Evolutionary conservation across 2,888 invertebrate genomes (phyloP), one percentile per base, ranked within the genome.

Genomic region (Caenorhabditis sp.): DNA sequence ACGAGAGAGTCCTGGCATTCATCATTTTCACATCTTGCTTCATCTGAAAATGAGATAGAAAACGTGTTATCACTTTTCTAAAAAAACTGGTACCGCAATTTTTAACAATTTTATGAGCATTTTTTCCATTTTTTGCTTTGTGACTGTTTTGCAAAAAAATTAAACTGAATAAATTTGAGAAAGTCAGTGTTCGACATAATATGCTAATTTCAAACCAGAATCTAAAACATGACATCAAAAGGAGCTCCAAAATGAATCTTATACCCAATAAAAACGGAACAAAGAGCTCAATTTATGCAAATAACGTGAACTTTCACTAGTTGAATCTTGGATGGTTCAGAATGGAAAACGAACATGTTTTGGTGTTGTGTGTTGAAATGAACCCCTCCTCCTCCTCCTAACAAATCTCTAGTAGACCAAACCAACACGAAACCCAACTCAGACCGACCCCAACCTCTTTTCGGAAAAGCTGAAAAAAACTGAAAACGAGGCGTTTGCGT

Each of bases 281-380:
- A 40, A 13, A 40, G 40, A 40, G 2, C 40, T 13, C 40, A 40
- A 2, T 11, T 32, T 65, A 74, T 65, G 65, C 65, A 74, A 74
- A 74, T 65, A 37, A 71, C 32, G 62, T 47, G 62, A 62, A 71
- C 61, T 71, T 62, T 62, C 62, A 44, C 71, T 55, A 18, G 26
- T 62, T 18, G 40, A 4, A 40, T 40, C 40, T 40, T 40, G 47
- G 20, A 50, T n/a, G 44, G 18, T 60, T 35, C 20, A 20, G 5
- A 22, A 32, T 32, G 9, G 26, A 35, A 18, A 4, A 15, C 32
- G 53, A 65, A 40, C 70, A 53, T 60, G 70, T 69, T 60, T 61
- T 71, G 68, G 58, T 69, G 68, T 69, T 69, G 47, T 47, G 47
- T 47, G 18, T 47, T 47, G 47, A 2, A 47, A 20, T 20, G 47